A percentile compares a stretch with the other conserved stretches of the same genome.
Conservation (phyloP, 2,113 vertebrate species). For the Corythornis madagascariensis region DNA sequence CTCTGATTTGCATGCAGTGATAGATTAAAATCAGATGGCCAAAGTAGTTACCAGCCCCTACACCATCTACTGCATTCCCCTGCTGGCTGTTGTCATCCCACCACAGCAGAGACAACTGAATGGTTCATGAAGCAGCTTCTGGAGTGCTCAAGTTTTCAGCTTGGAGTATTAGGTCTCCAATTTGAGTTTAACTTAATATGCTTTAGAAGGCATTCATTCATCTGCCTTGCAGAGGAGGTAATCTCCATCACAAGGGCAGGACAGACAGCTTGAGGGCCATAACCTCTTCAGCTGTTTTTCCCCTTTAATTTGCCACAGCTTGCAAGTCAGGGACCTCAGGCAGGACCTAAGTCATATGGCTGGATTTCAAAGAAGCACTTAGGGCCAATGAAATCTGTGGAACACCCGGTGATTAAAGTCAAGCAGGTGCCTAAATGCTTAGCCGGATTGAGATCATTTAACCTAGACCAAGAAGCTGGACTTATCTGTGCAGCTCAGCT, state of each 20-base stretch:
- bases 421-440: constrained; percentile 17
- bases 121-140: constrained; percentile 30
- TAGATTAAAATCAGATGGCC: not conserved
- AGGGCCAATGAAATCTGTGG: not conserved
- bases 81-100: not conserved
- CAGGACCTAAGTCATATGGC: not conserved
- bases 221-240: constrained; percentile 18
- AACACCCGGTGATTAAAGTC: not conserved
- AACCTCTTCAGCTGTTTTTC: constrained; percentile 4
- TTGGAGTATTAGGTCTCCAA: not conserved
- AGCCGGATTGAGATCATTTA: not conserved
- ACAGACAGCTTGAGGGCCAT: constrained; percentile 20
- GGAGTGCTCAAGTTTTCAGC: not conserved
- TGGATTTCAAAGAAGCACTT: constrained; percentile 13
- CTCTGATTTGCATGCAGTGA: not conserved
- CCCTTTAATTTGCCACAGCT: constrained; percentile 36
- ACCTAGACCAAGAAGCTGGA: not conserved
- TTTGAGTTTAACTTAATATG: not conserved
- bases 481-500: not conserved
- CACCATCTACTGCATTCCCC: not conserved
- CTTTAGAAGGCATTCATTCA: not conserved
- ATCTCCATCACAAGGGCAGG: constrained; percentile 29
- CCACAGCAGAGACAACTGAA: not conserved
- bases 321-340: constrained; percentile 5
- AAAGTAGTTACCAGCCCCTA: not conserved